Percentiles rank a stretch among this genome's conserved stretches.
Evolutionary conservation across 2,113 vertebrate genomes (phyloP).

Genomic region (Phycodurus eques): DNA sequence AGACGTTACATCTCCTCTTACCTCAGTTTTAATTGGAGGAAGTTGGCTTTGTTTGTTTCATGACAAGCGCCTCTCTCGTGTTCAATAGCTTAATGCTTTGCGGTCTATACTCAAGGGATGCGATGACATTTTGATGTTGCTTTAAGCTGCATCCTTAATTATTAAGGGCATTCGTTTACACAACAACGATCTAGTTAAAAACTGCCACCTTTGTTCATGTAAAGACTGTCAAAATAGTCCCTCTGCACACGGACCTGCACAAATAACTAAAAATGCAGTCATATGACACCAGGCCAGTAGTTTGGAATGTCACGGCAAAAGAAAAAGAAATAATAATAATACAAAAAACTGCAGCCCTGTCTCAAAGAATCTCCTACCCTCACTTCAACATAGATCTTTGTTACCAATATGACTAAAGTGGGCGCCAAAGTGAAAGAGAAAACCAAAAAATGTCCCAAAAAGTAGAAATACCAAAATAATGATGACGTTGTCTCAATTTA

Average conservation of each 20-base stretch:
- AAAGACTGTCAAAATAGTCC: neutral
- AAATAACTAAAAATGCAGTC: neutral
- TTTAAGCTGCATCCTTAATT: conserved; percentile 54
- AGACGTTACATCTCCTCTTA: conserved; percentile 21
- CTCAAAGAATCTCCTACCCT: too few species aligned
- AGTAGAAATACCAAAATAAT: too few species aligned
- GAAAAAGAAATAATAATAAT: too few species aligned
- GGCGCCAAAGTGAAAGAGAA: too few species aligned
- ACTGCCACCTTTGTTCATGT: neutral
- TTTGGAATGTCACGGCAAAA: too few species aligned
- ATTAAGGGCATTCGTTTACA: conserved; percentile 15
- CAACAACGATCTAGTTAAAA: neutral
- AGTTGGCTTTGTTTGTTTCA: conserved; percentile 36
- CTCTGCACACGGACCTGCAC: neutral
- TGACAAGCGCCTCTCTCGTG: conserved; percentile 40
- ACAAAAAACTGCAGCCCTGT: too few species aligned
- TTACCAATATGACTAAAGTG: too few species aligned
- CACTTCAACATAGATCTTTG: too few species aligned
- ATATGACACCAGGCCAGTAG: neutral
- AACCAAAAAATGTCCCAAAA: too few species aligned
- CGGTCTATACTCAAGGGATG: conserved; percentile 38
- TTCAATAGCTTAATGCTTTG: conserved; percentile 44
- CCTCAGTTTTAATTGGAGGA: conserved; percentile 53
- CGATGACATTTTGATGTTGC: conserved; percentile 61
- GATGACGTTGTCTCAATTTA: too few species aligned